These are phyloP conservation scores for Zygaena filipendulae DNA, from an alignment of 2,888 invertebrate genomes.

Conservation along the genomic window DNA sequence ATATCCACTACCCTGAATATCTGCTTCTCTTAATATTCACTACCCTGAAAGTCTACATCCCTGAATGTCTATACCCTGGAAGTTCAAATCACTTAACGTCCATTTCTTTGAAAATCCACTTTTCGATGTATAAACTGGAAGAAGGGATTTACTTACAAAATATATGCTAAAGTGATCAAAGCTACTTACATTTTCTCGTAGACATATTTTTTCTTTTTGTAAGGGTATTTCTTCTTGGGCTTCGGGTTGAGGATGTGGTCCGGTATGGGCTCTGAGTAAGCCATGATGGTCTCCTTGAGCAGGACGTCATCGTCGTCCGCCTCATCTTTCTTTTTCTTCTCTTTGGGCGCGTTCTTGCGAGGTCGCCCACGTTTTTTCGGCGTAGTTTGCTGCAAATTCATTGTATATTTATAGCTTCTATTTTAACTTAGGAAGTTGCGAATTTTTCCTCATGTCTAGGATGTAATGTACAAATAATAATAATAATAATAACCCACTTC, in stretches of 20 bases:
- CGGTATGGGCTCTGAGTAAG: constrained; percentile 57
- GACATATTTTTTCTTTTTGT: constrained; percentile 41
- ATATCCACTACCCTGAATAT: no score
- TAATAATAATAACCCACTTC: no score
- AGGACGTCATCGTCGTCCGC: constrained; percentile 39
- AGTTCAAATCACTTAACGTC: no score
- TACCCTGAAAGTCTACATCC: no score
- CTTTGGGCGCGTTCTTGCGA: constrained; percentile 25
- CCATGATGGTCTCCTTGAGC: constrained; percentile 58
- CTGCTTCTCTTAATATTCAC: no score
- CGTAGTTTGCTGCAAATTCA: constrained; percentile 11
- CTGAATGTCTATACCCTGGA: no score
- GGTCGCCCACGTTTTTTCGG: constrained; percentile 49
- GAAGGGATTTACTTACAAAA: no score
- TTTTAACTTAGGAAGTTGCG: no score
- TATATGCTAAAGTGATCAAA: no score
- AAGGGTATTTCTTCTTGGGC: constrained; percentile 37
- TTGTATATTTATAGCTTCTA: constrained; percentile 2
- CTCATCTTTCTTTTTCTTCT: constrained; percentile 21
- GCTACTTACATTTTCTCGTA: constrained; percentile 59
- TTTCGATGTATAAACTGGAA: no score
- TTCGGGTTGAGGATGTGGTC: constrained; percentile 56
- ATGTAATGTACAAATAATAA: no score
- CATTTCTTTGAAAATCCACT: no score
- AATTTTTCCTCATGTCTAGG: constrained; percentile 6